phyloP scores from a whole-genome alignment of 2,888 invertebrate genomes.

The Drosophila gaucha region DNA sequence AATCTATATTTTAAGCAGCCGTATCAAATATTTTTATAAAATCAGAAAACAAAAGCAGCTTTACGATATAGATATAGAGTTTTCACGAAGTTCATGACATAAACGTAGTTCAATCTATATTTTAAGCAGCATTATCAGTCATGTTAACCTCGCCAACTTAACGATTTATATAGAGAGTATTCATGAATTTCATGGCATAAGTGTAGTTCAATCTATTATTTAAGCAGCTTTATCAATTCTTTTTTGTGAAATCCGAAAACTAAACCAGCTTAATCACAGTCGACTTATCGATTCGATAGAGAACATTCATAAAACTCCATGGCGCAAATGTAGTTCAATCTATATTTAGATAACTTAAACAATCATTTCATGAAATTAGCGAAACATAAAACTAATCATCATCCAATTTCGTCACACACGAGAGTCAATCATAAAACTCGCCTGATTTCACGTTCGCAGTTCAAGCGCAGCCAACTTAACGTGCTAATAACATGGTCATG shows the following conservation, averaged over 20 bases:
- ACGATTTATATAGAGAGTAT: background rate
- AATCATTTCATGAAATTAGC: background rate
- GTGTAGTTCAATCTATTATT: background rate
- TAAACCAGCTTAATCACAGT: background rate
- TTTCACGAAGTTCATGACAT: too few species aligned
- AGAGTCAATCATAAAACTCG: background rate
- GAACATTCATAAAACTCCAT: background rate
- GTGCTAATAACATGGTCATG: conserved; percentile 6
- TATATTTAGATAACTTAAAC: background rate
- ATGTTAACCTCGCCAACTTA: too few species aligned
- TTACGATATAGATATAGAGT: too few species aligned
- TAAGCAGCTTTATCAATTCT: background rate
- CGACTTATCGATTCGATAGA: background rate
- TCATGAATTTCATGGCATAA: background rate
- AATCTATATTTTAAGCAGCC: background rate
- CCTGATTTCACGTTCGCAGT: background rate
- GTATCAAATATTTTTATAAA: too few species aligned
- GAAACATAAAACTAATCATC: background rate
- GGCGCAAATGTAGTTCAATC: background rate
- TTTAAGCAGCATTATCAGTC: too few species aligned
- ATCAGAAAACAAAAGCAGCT: too few species aligned
- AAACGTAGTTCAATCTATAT: too few species aligned
- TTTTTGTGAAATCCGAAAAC: background rate
- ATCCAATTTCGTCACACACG: background rate
- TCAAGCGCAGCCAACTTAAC: conserved; percentile 9